A percentile compares a stretch with the other conserved stretches of the same genome.
Evolutionary conservation across 2,113 vertebrate species (phyloP).

Genomic region (Sinosuthora webbiana): DNA sequence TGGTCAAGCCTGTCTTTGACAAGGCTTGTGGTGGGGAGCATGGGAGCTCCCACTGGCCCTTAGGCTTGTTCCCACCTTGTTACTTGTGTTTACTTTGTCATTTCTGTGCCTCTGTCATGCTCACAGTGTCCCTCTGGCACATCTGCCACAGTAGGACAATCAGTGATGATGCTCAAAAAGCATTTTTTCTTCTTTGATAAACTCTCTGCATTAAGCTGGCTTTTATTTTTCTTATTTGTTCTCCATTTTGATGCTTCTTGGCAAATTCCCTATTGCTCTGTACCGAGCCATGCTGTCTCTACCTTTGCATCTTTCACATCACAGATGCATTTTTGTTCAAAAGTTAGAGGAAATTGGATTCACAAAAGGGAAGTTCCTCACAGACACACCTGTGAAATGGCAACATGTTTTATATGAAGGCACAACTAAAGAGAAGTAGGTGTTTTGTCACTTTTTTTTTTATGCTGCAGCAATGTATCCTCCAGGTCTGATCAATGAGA

Average conservation of each 20-base stretch:
- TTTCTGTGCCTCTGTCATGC: neutral
- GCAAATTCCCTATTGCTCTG: neutral
- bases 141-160: neutral
- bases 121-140: neutral
- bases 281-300: neutral
- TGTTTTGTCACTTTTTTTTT: neutral
- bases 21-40: neutral
- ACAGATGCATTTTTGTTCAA: neutral
- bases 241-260: neutral
- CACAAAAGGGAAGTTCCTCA: constrained; percentile 10
- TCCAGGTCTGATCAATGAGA: neutral
- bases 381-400: neutral
- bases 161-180: neutral
- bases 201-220: neutral
- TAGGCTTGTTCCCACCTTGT: neutral
- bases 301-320: neutral
- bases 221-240: constrained; percentile 38
- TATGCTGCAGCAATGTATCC: neutral
- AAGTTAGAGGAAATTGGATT: neutral
- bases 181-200: neutral
- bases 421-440: neutral
- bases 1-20: neutral
- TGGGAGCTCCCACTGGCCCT: neutral
- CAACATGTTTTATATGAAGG: neutral
- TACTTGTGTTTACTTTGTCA: neutral